Evolutionary conservation across 2,888 invertebrate genomes (phyloP).

Genomic region (Pyrgus malvae): DNA sequence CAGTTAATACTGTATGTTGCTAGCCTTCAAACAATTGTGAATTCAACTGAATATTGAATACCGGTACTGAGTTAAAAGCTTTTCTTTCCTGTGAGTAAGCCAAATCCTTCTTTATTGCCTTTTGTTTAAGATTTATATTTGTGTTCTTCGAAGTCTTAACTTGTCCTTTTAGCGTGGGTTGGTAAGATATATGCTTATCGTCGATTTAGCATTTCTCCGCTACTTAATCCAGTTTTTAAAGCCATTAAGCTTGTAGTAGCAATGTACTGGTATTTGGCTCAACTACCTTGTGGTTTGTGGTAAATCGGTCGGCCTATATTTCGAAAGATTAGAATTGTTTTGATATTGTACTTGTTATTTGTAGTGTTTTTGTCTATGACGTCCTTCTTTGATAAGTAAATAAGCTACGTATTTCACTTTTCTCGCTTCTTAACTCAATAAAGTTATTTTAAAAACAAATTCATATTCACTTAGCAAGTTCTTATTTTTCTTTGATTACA

Average conservation of each 20-base stretch:
- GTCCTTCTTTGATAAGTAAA: no score
- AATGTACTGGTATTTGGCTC: constrained; percentile 54
- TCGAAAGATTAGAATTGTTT: constrained; percentile 16
- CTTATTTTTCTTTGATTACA: no score
- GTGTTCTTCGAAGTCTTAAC: constrained; percentile 20
- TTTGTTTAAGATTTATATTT: constrained; percentile 44
- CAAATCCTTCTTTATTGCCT: constrained; percentile 38
- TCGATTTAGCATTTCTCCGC: constrained; percentile 75
- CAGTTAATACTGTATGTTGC: constrained; percentile 6
- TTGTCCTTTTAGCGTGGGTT: constrained; percentile 58
- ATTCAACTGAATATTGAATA: constrained; percentile 40
- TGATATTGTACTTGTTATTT: not conserved
- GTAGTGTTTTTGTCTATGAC: not conserved
- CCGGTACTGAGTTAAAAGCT: constrained; percentile 36
- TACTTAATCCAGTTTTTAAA: constrained; percentile 77
- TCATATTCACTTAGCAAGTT: no score
- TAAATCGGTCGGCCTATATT: constrained; percentile 26
- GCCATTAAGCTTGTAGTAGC: constrained; percentile 75
- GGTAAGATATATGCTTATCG: constrained; percentile 77
- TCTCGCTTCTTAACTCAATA: no score
- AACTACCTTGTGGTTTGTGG: constrained; percentile 42
- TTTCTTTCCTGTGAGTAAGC: constrained; percentile 3
- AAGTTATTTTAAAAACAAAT: no score
- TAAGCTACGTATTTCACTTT: no score
- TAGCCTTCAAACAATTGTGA: constrained; percentile 40